These are phyloP conservation scores for Buphagus erythrorhynchus DNA, from an alignment of 2,797 vertebrate genomes.

Conservation along the genomic window DNA sequence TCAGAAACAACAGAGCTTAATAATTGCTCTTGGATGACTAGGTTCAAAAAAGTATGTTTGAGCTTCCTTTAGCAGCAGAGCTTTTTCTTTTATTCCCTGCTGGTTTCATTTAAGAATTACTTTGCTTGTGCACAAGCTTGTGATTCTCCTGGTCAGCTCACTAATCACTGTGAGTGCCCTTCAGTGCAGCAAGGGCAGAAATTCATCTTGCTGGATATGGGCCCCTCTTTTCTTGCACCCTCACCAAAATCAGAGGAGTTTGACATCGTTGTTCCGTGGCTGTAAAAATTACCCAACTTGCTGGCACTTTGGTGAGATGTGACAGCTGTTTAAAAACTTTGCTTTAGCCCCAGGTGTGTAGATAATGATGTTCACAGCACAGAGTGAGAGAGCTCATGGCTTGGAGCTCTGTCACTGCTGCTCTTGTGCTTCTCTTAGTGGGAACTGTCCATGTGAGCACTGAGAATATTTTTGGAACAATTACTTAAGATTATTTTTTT, in stretches of 20 bases:
- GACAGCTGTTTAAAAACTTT: not conserved
- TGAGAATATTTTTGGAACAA: not conserved
- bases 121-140: not conserved
- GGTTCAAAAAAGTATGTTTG: not conserved
- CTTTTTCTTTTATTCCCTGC: not conserved
- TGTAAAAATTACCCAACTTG: not conserved
- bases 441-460: not conserved
- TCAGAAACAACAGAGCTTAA: slow-evolving; percentile 24
- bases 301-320: not conserved
- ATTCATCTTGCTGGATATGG: rapidly evolving
- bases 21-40: slow-evolving; percentile 27
- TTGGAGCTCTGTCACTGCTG: not conserved
- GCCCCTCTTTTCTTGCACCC: not conserved
- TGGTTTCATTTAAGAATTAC: not conserved
- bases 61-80: not conserved
- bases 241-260: not conserved
- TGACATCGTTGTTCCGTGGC: not conserved
- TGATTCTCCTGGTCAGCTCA: not conserved
- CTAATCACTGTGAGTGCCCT: not conserved
- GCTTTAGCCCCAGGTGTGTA: not conserved
- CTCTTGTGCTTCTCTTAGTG: not conserved
- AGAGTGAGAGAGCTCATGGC: not conserved
- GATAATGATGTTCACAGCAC: not conserved
- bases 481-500: not conserved
- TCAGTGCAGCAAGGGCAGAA: not conserved